Evolutionary conservation across 2,888 invertebrate genomes (phyloP).

Genomic region (Penaeus monodon): DNA sequence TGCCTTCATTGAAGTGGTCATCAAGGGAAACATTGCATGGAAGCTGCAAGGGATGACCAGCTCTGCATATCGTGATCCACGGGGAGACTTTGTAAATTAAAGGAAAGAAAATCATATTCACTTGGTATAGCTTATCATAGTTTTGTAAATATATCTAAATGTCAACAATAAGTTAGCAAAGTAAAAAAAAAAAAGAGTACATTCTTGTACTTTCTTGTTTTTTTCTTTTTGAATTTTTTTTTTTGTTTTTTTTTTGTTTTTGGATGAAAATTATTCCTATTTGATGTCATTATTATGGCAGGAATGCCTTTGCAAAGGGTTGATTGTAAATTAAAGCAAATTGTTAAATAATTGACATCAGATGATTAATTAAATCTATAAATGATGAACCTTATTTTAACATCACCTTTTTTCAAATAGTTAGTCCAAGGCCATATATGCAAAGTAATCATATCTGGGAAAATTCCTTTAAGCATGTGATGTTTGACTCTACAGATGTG

Average conservation of each 20-base stretch:
- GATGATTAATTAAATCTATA: background rate
- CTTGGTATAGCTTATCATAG: slow-evolving; percentile 59
- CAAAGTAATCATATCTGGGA: no score
- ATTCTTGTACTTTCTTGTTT: background rate
- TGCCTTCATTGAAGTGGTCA: slow-evolving; percentile 46
- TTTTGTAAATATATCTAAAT: slow-evolving; percentile 61
- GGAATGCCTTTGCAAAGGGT: background rate
- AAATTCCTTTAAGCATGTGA: no score
- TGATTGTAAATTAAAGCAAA: background rate
- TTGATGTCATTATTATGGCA: slow-evolving; percentile 16
- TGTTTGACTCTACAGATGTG: no score
- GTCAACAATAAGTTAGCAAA: slow-evolving; percentile 51
- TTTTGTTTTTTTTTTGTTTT: slow-evolving; percentile 9
- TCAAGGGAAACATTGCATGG: slow-evolving; percentile 35
- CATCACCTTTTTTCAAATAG: background rate
- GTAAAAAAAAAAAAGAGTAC: slow-evolving; percentile 41
- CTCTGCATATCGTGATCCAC: slow-evolving; percentile 60
- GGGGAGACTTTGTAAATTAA: slow-evolving; percentile 54
- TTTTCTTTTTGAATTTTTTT: no score
- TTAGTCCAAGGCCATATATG: no score
- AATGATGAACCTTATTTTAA: slow-evolving; percentile 3
- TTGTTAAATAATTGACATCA: slow-evolving; percentile 26
- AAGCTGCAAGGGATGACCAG: slow-evolving; percentile 44
- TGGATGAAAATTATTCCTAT: slow-evolving; percentile 7
- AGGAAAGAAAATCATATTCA: slow-evolving; percentile 37